phyloP scores from a whole-genome alignment of 2,113 vertebrate genomes.

The Mastomys coucha region DNA sequence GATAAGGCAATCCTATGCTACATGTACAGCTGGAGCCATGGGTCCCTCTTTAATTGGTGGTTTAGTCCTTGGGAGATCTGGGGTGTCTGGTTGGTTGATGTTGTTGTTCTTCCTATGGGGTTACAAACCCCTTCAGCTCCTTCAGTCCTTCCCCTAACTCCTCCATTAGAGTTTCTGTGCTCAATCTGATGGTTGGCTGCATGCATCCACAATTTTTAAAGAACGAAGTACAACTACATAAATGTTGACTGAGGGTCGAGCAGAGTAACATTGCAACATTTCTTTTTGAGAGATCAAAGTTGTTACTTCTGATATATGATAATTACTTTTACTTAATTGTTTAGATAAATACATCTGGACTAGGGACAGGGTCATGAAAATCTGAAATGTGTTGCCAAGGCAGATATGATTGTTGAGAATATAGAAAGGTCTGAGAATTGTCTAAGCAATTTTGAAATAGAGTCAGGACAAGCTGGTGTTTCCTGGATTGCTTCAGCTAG shows the following conservation, averaged over 20 bases:
- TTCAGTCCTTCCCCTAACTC: no score
- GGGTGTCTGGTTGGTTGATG: no score
- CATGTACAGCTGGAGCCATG: no score
- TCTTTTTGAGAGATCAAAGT: background rate
- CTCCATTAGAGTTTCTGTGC: no score
- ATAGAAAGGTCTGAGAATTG: no score
- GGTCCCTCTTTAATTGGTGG: no score
- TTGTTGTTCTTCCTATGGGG: no score
- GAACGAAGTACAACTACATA: background rate
- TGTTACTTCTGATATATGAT: background rate
- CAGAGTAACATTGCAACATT: background rate
- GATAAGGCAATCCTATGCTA: no score
- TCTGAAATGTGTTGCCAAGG: background rate
- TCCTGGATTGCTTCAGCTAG: no score
- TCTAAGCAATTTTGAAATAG: background rate
- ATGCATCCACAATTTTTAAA: background rate
- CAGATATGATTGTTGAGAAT: background rate
- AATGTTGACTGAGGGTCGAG: background rate
- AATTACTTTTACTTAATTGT: background rate
- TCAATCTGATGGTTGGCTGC: no score
- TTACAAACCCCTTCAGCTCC: no score
- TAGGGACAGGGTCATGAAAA: background rate
- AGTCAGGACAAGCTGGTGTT: background rate
- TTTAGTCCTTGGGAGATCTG: no score
- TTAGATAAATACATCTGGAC: background rate